A percentile compares a stretch with the other conserved stretches of the same genome.
These are phyloP conservation scores for Chionis minor DNA, from an alignment of 2,113 vertebrate species.

Conservation along the genomic window DNA sequence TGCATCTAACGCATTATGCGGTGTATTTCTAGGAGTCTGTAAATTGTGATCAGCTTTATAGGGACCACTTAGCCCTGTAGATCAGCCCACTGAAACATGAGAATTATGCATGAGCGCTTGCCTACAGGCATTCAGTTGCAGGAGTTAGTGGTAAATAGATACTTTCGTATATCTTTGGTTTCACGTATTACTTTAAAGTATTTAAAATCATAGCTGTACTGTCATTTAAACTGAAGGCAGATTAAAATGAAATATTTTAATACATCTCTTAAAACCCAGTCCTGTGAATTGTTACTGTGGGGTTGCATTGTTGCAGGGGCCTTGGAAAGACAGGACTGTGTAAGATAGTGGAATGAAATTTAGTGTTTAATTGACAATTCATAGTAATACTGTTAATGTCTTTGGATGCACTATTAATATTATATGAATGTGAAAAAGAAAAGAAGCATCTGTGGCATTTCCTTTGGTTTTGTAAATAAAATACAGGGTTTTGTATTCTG, in stretches of 20 bases:
- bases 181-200: neutral
- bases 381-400: neutral
- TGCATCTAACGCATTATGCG: neutral
- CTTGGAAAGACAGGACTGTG: fast-evolving
- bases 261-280: neutral
- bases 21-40: neutral
- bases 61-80: neutral
- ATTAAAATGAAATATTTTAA: neutral
- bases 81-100: neutral
- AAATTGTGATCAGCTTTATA: neutral
- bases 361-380: neutral
- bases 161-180: neutral
- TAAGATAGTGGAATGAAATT: neutral
- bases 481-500: neutral
- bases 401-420: neutral
- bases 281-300: neutral
- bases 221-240: neutral
- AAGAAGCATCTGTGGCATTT: neutral
- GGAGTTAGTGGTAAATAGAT: neutral
- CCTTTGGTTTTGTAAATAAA: neutral
- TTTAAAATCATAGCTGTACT: neutral
- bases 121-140: neutral
- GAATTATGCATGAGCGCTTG: neutral
- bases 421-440: neutral
- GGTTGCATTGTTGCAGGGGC: neutral